Conservation (phyloP, 2,888 invertebrate genomes). For the Pilophorus perplexus region DNA sequence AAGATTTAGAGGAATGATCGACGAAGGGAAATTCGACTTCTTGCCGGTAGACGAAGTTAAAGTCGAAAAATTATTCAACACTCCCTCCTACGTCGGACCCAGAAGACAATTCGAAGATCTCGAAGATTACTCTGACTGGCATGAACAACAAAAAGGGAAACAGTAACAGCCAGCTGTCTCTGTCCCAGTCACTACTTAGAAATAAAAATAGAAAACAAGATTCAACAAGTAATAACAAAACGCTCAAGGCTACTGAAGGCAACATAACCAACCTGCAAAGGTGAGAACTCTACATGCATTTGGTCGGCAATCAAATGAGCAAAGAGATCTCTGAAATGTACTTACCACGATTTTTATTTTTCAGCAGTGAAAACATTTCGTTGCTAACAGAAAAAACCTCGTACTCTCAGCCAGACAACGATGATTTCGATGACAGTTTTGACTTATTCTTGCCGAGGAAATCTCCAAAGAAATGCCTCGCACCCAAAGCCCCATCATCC, state of each 20-base stretch:
- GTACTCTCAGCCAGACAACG: not conserved
- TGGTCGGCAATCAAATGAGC: not conserved
- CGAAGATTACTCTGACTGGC: not conserved
- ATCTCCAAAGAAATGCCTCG: not conserved
- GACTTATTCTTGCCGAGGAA: conserved; percentile 30
- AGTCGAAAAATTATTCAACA: not conserved
- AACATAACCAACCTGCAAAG: not conserved
- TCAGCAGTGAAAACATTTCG: not conserved
- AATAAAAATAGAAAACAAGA: not conserved
- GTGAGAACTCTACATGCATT: not conserved
- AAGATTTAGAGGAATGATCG: not conserved
- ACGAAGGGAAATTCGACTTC: not conserved
- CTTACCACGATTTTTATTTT: no score
- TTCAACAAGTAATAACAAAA: not conserved
- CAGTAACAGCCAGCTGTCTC: conserved; percentile 7
- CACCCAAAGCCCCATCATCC: not conserved
- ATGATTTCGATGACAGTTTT: conserved; percentile 37
- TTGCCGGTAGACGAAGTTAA: not conserved
- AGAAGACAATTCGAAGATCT: not conserved
- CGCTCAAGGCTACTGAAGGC: not conserved
- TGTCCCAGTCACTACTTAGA: conserved; percentile 23
- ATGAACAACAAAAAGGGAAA: conserved; percentile 10
- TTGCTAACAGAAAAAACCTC: not conserved
- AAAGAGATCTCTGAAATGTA: no score
- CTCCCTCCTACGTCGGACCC: not conserved